A percentile compares a stretch with the other conserved stretches of the same genome.
These are phyloP conservation scores for Rhabditoides inermis DNA, from an alignment of 2,888 invertebrate genomes.

Conservation along the genomic window DNA sequence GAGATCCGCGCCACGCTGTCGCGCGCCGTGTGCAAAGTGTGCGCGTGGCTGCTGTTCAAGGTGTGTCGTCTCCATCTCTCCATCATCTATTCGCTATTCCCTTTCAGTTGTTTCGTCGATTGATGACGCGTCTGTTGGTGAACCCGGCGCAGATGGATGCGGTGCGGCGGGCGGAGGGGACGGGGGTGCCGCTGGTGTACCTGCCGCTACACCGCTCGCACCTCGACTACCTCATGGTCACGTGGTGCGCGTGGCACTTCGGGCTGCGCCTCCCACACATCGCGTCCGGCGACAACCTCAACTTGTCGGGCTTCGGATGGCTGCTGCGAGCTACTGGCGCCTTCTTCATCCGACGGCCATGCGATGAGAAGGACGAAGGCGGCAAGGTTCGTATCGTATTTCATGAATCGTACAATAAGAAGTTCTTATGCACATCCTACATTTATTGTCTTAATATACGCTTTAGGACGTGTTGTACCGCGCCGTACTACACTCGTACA, in stretches of 20 bases:
- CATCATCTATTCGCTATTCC: background rate
- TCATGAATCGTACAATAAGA: too few relatives aligned
- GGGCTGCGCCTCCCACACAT: slow-evolving; percentile 79
- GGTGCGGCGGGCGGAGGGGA: slow-evolving; percentile 34
- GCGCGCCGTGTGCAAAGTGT: slow-evolving; percentile 33
- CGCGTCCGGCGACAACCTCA: slow-evolving; percentile 87
- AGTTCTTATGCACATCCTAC: too few relatives aligned
- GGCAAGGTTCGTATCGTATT: too few relatives aligned
- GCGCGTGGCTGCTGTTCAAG: slow-evolving; percentile 43
- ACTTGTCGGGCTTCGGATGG: slow-evolving; percentile 82
- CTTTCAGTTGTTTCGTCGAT: slow-evolving; percentile 31
- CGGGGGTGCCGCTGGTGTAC: slow-evolving; percentile 68
- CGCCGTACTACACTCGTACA: slow-evolving; percentile 64
- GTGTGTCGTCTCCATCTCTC: background rate
- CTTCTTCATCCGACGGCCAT: slow-evolving; percentile 82
- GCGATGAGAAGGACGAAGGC: slow-evolving; percentile 65
- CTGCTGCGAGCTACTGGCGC: slow-evolving; percentile 84
- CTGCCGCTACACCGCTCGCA: slow-evolving; percentile 83
- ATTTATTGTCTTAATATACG: too few relatives aligned
- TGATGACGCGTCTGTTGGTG: slow-evolving; percentile 37
- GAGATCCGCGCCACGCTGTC: slow-evolving; percentile 39
- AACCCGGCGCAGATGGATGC: slow-evolving; percentile 34
- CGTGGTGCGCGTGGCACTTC: slow-evolving; percentile 76
- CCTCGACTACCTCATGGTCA: slow-evolving; percentile 86
- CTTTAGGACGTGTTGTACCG: too few relatives aligned